Evolutionary conservation across 1,140 invertebrate species (phyloP).

Genomic region (Drosophila oshimai): DNA sequence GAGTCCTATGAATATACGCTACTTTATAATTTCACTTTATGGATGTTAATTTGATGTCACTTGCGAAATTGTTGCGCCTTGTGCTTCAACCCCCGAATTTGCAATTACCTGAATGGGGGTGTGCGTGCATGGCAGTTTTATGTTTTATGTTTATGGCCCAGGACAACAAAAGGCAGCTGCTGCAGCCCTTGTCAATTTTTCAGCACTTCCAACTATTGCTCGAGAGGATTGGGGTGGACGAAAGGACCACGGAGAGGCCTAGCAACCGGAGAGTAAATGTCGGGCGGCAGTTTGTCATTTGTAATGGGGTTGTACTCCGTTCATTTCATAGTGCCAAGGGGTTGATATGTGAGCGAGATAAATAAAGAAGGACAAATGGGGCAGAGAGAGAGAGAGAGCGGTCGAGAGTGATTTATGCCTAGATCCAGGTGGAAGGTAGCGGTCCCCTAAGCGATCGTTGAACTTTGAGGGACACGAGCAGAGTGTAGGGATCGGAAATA

Average conservation of each 20-base stretch:
- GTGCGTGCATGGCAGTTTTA: conserved; percentile 35
- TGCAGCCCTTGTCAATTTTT: conserved; percentile 42
- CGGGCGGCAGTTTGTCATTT: conserved; percentile 31
- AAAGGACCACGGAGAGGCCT: neutral
- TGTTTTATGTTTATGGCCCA: conserved; percentile 29
- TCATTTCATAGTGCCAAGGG: conserved; percentile 23
- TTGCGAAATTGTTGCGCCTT: conserved; percentile 19
- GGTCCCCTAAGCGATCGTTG: conserved; percentile 17
- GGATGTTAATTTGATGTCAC: conserved; percentile 4
- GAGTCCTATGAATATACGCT: conserved; percentile 53
- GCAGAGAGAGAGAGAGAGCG: neutral
- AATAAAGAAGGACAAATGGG: conserved; percentile 17
- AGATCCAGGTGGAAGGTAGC: conserved; percentile 14
- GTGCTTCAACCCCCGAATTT: conserved; percentile 28
- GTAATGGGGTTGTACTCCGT: conserved; percentile 31
- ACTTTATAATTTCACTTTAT: conserved; percentile 17
- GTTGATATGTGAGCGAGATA: conserved; percentile 38
- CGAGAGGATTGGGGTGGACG: conserved; percentile 36
- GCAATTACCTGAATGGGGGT: conserved; percentile 35
- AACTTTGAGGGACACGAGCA: neutral
- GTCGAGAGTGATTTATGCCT: neutral
- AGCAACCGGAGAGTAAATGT: conserved; percentile 23
- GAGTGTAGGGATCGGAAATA: neutral
- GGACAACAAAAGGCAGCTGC: conserved; percentile 38
- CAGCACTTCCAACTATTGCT: conserved; percentile 36